Evolutionary conservation across 1,140 invertebrate species (phyloP).

Genomic region (Eriocheir sinensis): DNA sequence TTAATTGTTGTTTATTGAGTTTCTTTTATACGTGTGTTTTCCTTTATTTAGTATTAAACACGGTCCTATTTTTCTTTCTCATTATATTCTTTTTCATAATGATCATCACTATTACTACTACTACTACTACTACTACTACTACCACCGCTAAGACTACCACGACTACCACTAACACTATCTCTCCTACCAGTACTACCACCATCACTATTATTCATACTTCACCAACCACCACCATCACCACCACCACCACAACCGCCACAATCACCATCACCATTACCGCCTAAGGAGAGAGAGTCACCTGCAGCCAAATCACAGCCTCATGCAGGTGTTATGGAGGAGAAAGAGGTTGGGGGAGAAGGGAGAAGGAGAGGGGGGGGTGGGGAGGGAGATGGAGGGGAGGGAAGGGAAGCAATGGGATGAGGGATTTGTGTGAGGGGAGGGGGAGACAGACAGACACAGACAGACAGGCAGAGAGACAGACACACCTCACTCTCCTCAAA

Average conservation of each 20-base stretch:
- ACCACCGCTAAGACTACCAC: not conserved
- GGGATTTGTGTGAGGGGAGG: not conserved
- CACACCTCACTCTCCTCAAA: not conserved
- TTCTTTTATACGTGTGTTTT: too few species aligned
- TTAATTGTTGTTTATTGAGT: not conserved
- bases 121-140: slow-evolving; percentile 15
- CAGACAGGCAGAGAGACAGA: not conserved
- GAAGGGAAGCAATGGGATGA: not conserved
- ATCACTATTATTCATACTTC: not conserved
- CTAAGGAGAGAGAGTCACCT: not conserved
- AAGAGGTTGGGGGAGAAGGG: too few species aligned
- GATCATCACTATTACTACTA: slow-evolving; percentile 1
- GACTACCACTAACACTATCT: not conserved
- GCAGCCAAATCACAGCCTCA: too few species aligned
- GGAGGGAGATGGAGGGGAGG: not conserved
- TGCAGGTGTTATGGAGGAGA: too few species aligned
- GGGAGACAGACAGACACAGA: not conserved
- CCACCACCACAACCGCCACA: not conserved
- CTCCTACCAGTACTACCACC: not conserved
- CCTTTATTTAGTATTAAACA: too few species aligned
- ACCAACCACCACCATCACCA: not conserved
- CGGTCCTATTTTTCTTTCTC: too few species aligned
- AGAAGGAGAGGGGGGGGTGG: not conserved
- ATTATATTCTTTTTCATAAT: not conserved
- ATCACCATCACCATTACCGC: not conserved